These are phyloP conservation scores for Brienomyrus longianalis DNA, from an alignment of 2,113 vertebrate species.

Conservation along the genomic window DNA sequence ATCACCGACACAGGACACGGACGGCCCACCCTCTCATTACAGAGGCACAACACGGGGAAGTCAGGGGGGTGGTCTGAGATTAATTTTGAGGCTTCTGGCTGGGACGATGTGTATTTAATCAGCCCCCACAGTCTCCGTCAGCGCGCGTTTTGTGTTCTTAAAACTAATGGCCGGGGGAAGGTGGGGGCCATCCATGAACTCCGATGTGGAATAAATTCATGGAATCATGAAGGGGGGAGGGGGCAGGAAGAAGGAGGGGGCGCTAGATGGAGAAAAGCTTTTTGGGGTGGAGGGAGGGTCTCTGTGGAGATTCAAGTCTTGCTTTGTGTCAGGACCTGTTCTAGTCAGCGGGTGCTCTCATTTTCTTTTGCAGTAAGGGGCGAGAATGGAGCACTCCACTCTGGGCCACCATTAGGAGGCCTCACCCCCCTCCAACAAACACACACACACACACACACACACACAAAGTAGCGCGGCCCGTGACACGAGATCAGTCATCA, in stretches of 20 bases:
- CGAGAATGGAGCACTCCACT: constrained; percentile 22
- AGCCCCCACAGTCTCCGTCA: constrained; percentile 15
- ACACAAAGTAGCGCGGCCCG: neutral
- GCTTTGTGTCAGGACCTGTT: constrained; percentile 34
- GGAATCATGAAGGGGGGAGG: constrained; percentile 15
- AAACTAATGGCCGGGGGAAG: constrained; percentile 9
- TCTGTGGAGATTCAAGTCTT: constrained; percentile 25
- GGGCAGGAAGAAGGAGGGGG: neutral
- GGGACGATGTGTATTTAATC: constrained; percentile 35
- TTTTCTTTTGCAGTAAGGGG: neutral
- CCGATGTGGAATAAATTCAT: constrained; percentile 21
- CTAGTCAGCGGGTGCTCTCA: constrained; percentile 28
- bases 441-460: neutral
- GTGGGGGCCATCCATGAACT: constrained; percentile 9
- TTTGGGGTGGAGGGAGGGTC: constrained; percentile 20
- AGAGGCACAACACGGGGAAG: neutral
- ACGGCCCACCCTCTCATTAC: constrained; percentile 9
- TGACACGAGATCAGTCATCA: neutral
- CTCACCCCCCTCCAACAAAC: neutral
- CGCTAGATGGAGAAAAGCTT: neutral
- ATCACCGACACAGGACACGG: constrained; percentile 23
- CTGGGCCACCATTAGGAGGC: neutral
- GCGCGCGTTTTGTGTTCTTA: constrained; percentile 19
- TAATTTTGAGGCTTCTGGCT: constrained; percentile 35
- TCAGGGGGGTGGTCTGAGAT: constrained; percentile 28